These are phyloP conservation scores for Drosophila serrata DNA, from an alignment of 1,140 invertebrate species.

Conservation along the genomic window DNA sequence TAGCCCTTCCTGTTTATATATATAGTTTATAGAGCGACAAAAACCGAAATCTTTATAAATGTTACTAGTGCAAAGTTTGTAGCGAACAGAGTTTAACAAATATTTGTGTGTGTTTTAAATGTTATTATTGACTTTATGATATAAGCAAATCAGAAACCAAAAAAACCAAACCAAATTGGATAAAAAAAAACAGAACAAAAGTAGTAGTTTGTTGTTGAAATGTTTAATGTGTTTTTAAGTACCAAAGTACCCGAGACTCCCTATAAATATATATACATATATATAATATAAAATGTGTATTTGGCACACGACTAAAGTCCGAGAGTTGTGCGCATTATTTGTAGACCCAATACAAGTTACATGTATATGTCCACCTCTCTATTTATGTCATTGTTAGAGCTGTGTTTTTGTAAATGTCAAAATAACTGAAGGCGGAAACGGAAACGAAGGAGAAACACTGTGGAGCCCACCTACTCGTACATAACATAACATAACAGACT, in stretches of 20 bases:
- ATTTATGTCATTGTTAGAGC: conserved; percentile 70
- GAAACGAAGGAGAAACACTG: conserved; percentile 32
- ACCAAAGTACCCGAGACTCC: conserved; percentile 41
- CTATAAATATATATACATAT: conserved; percentile 23
- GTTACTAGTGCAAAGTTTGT: conserved; percentile 75
- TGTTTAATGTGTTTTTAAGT: conserved; percentile 82
- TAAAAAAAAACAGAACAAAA: conserved; percentile 32
- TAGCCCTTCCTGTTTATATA: conserved; percentile 19
- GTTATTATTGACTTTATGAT: conserved; percentile 84
- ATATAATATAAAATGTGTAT: conserved; percentile 2
- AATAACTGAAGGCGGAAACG: conserved; percentile 39
- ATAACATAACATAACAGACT: conserved; percentile 36
- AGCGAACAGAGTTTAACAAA: conserved; percentile 71
- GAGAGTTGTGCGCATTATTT: conserved; percentile 29
- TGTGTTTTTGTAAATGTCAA: conserved; percentile 74
- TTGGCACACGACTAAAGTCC: conserved; percentile 18
- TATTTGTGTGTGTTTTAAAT: conserved; percentile 81
- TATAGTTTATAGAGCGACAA: conserved; percentile 36
- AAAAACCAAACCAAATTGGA: conserved; percentile 45
- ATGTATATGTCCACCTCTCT: conserved; percentile 20
- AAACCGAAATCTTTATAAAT: conserved; percentile 64
- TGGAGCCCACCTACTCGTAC: conserved; percentile 66
- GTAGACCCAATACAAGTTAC: conserved; percentile 27
- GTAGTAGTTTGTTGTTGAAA: conserved; percentile 80
- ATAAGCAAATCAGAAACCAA: conserved; percentile 55